Evolutionary conservation across 2,113 vertebrate genomes (phyloP), one percentile per base, ranked within the genome.

Genomic region (Neodontobutis hainanensis): DNA sequence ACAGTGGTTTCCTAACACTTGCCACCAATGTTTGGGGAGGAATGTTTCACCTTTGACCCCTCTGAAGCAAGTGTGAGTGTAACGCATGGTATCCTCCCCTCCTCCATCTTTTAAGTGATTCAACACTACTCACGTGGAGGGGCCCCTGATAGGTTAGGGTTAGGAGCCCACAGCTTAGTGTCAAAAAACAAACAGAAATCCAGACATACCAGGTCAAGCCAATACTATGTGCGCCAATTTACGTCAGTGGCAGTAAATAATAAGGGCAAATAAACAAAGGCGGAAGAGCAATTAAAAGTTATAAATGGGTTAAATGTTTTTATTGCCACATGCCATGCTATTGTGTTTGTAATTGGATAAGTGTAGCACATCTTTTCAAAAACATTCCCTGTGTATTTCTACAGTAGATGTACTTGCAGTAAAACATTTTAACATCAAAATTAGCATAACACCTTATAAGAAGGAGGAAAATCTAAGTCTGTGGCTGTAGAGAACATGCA

Each of bases 71-170:
- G 80, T 80, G 57, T 83, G 80, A 86, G 81, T 83, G 73, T 78
- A 84, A 79, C 36, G 46, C 67, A 75, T 36, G 73, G 57, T 49
- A 70, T 86, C 85, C 78, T 65, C 86, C 75, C 85, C 75, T 77
- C 85, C 83, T 80, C 80, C 85, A 87, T 78, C 68, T 75, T 83
- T 83, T 52, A 70, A 82, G 75, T 72, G 78, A 83, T 80, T 80
- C 84, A 74, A 78, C 77, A 61, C 81, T 86, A 88, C 82, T 88
- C 87, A 88, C 75, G 82, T 85, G 86, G 86, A 83, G 75, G 75
- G 84, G 81, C 82, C 80, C 78, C 51, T 12, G 42, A 34, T 36
- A 55, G 34, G 34, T 55, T 55, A 14, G 44, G 11, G 11, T 72
- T 38, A 59, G 69, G 60, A 66, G 74, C 61, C 68, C 35, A 38